Percentiles rank a stretch among this genome's conserved stretches.
Conservation (phyloP, 2,888 invertebrate genomes). For the Siphlonurus alternatus region DNA sequence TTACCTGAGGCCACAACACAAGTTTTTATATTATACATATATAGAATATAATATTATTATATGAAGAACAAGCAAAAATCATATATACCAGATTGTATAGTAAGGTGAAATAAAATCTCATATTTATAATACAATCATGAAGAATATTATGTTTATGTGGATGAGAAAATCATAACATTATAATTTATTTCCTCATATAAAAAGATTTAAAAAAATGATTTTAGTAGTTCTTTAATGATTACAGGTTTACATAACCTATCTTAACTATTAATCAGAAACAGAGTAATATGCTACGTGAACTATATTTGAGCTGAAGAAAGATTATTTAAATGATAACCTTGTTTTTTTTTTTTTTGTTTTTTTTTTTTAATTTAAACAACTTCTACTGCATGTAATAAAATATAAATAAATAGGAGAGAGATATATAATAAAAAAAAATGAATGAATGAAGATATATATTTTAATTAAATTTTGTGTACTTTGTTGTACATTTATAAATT, state of each 20-base stretch:
- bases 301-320: background rate
- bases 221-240: background rate
- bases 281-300: background rate
- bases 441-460: too few species aligned
- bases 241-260: background rate
- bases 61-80: background rate
- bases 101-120: background rate
- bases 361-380: background rate
- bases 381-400: background rate
- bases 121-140: background rate
- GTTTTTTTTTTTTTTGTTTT: background rate
- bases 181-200: background rate
- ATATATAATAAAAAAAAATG: too few species aligned
- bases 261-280: background rate
- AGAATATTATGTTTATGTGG: background rate
- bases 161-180: background rate
- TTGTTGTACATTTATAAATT: too few species aligned
- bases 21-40: too few species aligned
- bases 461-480: too few species aligned
- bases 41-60: too few species aligned
- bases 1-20: too few species aligned
- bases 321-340: background rate
- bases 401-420: background rate
- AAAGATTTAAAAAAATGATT: background rate
- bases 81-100: background rate